Base-by-base conservation (phyloP, 1,140 invertebrate genomes). In the Trypoxylus dichotomus region DNA sequence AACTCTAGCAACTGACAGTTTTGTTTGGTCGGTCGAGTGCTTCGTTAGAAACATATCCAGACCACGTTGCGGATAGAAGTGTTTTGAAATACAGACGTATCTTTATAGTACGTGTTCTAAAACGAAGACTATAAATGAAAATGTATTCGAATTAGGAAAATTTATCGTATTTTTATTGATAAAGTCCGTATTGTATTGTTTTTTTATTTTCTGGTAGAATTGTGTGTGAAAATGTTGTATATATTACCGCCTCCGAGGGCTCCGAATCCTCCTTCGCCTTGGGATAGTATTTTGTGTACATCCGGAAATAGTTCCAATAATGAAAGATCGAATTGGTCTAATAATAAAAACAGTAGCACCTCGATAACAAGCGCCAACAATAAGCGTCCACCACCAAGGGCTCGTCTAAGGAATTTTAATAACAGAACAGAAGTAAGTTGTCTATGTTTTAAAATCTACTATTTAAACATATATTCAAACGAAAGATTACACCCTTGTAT, bases 241-340 rank as follows among this genome's bases (percentile, higher is more conserved):
- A 84, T 88, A 73, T 79, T 88, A 78, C 86, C 87, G 43, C 87
- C 88, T 63, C 87, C 88, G 72, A 85, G 85, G 58, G 85, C 86
- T 60, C 86, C 87, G 15, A 85, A 86, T 71, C 87, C 89, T 76
- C 88, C 88, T 68, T 88, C 87, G 1, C 87, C 87, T n/a, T 89
- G 88, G 88, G 84, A 84, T 76, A 85, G 83, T 79, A 84, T 83
- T 54, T 76, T 84, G 76, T 83, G 82, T 43, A 32, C 79, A 7
- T 41, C 78, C 15, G 68, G 75, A 25, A 74, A 24, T 42, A 72
- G 5, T 37, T 25, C 77, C 29, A 76, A 72, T 71, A 24, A 25
- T 32, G 58, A 76, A 15, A 68, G 41, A 47, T 58, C 74, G 6
- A 72, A 72, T 24, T 78, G 77, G 77, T 24, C 74, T 5, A 75